A percentile compares a stretch with the other conserved stretches of the same genome.
phyloP scores from a whole-genome alignment of 2,113 vertebrate species.

The Otolemur garnettii region DNA sequence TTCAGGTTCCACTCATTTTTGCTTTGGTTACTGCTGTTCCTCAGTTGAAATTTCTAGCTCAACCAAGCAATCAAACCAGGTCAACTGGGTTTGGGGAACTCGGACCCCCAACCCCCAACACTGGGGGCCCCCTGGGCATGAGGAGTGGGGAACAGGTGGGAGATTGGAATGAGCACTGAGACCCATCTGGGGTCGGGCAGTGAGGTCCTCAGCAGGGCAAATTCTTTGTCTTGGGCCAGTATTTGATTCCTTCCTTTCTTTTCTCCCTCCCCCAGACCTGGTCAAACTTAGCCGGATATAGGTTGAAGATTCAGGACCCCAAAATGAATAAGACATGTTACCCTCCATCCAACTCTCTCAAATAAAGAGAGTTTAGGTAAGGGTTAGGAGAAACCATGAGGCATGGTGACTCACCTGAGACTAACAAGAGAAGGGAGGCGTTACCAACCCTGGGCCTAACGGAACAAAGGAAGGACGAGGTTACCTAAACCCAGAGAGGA shows the following conservation, averaged over 20 bases:
- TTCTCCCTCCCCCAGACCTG: background rate
- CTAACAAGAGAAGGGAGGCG: background rate
- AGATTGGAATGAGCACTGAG: background rate
- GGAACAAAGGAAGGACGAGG: background rate
- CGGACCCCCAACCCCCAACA: too few relatives aligned
- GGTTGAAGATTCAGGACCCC: background rate
- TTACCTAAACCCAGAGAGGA: background rate
- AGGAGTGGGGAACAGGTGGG: accelerated
- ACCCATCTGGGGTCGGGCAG: background rate
- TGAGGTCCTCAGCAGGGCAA: background rate
- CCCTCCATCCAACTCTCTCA: background rate
- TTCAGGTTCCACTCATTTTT: too few relatives aligned
- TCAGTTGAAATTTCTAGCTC: too few relatives aligned
- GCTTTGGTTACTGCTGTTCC: too few relatives aligned
- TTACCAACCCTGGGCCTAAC: background rate
- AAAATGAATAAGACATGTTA: background rate
- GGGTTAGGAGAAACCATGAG: background rate
- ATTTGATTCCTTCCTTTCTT: background rate
- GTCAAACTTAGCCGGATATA: background rate
- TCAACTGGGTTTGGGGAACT: too few relatives aligned
- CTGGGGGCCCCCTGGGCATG: too few relatives aligned
- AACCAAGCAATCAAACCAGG: too few relatives aligned
- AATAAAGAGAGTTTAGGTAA: background rate
- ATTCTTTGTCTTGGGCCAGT: background rate
- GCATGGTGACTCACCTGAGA: background rate